Percentiles rank a stretch among this genome's conserved stretches.
Evolutionary conservation across 2,888 invertebrate genomes (phyloP).

Genomic region (Alcis repandata): DNA sequence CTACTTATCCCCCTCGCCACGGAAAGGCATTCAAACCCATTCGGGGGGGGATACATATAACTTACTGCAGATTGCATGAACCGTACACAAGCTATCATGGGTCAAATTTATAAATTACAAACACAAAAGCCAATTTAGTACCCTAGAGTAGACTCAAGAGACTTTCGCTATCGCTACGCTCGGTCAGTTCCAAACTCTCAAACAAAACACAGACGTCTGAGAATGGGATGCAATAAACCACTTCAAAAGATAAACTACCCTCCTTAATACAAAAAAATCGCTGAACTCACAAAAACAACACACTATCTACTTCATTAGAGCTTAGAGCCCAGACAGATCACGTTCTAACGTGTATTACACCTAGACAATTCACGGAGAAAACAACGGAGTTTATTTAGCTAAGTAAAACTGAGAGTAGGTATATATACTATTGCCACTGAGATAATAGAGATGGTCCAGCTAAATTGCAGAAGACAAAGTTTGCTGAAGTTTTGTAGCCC

Average conservation of each 20-base stretch:
- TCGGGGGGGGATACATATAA: too few relatives aligned
- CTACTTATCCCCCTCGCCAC: too few relatives aligned
- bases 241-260: slow-evolving; percentile 22
- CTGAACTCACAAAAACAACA: slow-evolving; percentile 25
- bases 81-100: too few relatives aligned
- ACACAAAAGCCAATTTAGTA: too few relatives aligned
- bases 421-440: background rate
- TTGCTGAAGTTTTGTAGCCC: background rate
- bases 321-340: slow-evolving; percentile 32
- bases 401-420: slow-evolving; percentile 28
- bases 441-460: background rate
- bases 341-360: slow-evolving; percentile 35
- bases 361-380: slow-evolving; percentile 31
- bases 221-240: slow-evolving; percentile 26
- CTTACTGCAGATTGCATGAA: too few relatives aligned
- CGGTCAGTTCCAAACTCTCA: background rate
- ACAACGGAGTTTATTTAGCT: slow-evolving; percentile 33
- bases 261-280: slow-evolving; percentile 20
- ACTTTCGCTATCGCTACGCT: too few relatives aligned
- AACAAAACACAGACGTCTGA: slow-evolving; percentile 19
- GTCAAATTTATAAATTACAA: too few relatives aligned
- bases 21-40: too few relatives aligned
- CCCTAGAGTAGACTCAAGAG: too few relatives aligned
- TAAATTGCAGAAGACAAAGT: background rate
- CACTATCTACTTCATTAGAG: slow-evolving; percentile 31